phyloP scores from a whole-genome alignment of 2,888 invertebrate species.

The Phorcus lineatus region DNA sequence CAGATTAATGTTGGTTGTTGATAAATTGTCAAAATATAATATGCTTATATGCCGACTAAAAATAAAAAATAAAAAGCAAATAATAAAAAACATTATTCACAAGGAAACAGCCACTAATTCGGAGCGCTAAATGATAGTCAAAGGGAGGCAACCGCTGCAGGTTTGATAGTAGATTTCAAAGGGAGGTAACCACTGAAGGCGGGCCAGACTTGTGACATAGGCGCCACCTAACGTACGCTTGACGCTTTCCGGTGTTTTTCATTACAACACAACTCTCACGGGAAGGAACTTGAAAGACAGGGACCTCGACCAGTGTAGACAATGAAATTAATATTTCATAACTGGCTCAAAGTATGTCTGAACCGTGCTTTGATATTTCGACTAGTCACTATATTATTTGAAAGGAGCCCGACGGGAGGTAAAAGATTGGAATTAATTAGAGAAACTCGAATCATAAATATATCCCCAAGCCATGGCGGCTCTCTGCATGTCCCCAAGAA shows the following conservation, averaged over 20 bases:
- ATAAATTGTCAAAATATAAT: too few relatives aligned
- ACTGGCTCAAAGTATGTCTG: background rate
- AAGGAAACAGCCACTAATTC: too few relatives aligned
- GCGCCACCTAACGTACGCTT: background rate
- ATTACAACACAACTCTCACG: background rate
- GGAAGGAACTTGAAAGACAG: background rate
- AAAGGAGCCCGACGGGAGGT: too few relatives aligned
- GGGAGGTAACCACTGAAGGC: background rate
- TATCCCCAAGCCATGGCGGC: too few relatives aligned
- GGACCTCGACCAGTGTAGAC: background rate
- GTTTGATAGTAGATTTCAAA: background rate
- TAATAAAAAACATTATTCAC: too few relatives aligned
- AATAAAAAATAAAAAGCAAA: too few relatives aligned
- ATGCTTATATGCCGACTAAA: too few relatives aligned
- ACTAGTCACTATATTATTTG: background rate
- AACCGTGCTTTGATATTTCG: background rate
- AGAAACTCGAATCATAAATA: too few relatives aligned
- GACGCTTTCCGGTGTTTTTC: background rate
- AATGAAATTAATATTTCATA: conserved; percentile 15
- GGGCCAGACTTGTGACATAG: background rate
- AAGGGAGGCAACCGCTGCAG: background rate
- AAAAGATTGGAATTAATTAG: too few relatives aligned
- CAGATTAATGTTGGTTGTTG: too few relatives aligned
- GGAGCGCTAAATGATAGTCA: too few relatives aligned
- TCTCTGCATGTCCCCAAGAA: too few relatives aligned